Evolutionary conservation across 2,888 invertebrate genomes (phyloP).

Genomic region (Lottia scabra): DNA sequence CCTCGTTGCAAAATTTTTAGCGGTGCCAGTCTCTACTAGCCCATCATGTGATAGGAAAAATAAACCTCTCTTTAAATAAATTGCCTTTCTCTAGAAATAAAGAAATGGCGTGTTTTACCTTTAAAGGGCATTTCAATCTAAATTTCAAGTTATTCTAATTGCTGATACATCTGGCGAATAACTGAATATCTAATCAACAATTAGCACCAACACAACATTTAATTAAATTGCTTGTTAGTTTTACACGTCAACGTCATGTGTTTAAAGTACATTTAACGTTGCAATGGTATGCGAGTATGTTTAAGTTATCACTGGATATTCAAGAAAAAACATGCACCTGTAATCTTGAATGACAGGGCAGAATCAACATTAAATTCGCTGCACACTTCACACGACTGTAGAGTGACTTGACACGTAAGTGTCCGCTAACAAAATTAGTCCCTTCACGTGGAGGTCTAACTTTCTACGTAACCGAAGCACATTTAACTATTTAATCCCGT

Average conservation of each 20-base stretch:
- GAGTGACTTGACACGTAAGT: constrained; percentile 1
- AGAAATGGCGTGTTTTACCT: too few relatives aligned
- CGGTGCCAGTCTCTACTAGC: too few relatives aligned
- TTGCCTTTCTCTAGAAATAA: too few relatives aligned
- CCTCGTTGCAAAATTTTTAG: too few relatives aligned
- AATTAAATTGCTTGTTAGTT: background rate
- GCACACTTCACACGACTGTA: background rate
- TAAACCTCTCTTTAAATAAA: too few relatives aligned
- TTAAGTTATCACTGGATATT: too few relatives aligned
- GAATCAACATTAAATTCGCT: background rate
- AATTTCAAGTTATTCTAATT: too few relatives aligned
- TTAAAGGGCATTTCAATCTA: too few relatives aligned
- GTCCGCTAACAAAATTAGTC: constrained; percentile 7
- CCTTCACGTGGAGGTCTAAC: background rate
- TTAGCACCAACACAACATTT: background rate
- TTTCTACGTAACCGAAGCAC: background rate
- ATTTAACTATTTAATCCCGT: constrained; percentile 4
- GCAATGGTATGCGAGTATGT: background rate
- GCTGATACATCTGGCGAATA: too few relatives aligned
- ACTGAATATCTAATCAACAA: too few relatives aligned
- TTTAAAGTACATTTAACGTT: background rate
- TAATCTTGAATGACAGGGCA: background rate
- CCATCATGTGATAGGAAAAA: too few relatives aligned
- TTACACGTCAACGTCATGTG: background rate
- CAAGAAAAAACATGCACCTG: background rate